Evolutionary conservation across 1,140 invertebrate species (phyloP), one percentile per base, ranked within the genome.

Genomic region (Lordiphosa stackelbergi): DNA sequence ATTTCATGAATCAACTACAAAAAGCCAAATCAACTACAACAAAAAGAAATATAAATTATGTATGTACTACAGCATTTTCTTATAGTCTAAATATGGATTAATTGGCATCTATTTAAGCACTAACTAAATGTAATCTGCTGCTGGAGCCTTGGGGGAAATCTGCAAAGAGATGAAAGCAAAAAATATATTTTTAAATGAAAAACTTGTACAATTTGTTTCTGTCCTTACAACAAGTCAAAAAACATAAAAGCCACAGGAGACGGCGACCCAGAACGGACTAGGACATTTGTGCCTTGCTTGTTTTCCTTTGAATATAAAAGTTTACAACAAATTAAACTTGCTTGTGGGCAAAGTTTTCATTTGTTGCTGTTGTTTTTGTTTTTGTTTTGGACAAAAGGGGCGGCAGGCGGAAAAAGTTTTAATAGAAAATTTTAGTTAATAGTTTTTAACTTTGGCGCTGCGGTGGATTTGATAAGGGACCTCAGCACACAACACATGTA

Each of bases 291-390:
- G 59, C 56, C 57, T 62, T 81, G 56, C 58, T 66, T 83, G 69
- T 70, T 57, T 46, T 46, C 57, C 40, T 60, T 71, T 69, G 55
- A 61, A 75, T 58, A 53, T 62, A 55, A 72, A 72, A 83, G 77
- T 77, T 83, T 66, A 83, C 69, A 83, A 83, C 77, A 83, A 83
- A 83, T 83, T 83, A 83, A 83, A 83, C 72, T 81, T 83, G 77
- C 72, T 73, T 81, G 72, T 69, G 63, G 61, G 28, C 24, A 53
- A 61, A 36, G 51, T 28, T 16, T 6, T 8, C n/a, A 46, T 46
- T 46, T 46, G 48, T 36, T 36, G 48, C 19, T 34, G 4, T n/a
- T 37, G 36, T 8, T 8, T 6, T 31, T 28, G 24, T 28, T 28
- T 5, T 31, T 31, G 28, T 31, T 31, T 31, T 28, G 5, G 24